A percentile compares a stretch with the other conserved stretches of the same genome.
Evolutionary conservation across 2,888 invertebrate genomes (phyloP).

Genomic region (Hirtodrosophila alboralis): DNA sequence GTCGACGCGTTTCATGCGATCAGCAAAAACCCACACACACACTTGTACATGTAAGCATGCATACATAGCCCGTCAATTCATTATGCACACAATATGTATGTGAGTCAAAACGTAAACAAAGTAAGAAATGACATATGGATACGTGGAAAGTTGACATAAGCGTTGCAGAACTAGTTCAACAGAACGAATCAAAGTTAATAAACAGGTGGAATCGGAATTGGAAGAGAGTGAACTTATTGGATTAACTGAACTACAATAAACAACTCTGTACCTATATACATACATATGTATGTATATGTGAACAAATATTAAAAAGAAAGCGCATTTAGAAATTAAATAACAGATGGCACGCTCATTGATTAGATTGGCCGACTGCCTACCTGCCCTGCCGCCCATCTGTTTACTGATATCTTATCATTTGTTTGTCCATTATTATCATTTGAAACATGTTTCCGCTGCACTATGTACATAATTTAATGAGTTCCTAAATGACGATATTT

Average conservation of each 20-base stretch:
- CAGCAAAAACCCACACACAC: slow-evolving; percentile 13
- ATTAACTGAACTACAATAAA: too few species aligned
- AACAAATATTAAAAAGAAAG: slow-evolving; percentile 6
- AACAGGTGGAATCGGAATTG: too few species aligned
- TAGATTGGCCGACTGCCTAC: slow-evolving; percentile 17
- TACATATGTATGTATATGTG: background rate
- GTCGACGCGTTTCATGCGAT: slow-evolving; percentile 55
- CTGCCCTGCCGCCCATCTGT: too few species aligned
- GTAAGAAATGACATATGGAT: slow-evolving; percentile 1
- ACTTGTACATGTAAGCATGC: background rate
- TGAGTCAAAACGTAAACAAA: slow-evolving; percentile 45
- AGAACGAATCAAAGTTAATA: too few species aligned
- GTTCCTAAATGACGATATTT: slow-evolving; percentile 17
- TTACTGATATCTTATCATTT: slow-evolving; percentile 34
- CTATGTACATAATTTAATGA: slow-evolving; percentile 32
- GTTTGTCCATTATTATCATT: slow-evolving; percentile 19
- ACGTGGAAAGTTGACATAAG: slow-evolving; percentile 5
- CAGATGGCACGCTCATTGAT: slow-evolving; percentile 5
- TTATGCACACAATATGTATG: slow-evolving; percentile 18
- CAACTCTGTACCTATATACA: too few species aligned
- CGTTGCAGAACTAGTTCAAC: too few species aligned
- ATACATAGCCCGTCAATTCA: slow-evolving; percentile 12
- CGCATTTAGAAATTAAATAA: slow-evolving; percentile 24
- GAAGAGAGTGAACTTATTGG: too few species aligned
- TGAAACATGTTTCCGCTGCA: slow-evolving; percentile 46